Evolutionary conservation across 2,888 invertebrate genomes (phyloP), one percentile per base, ranked within the genome.

Genomic region (Brachypterus glaber): DNA sequence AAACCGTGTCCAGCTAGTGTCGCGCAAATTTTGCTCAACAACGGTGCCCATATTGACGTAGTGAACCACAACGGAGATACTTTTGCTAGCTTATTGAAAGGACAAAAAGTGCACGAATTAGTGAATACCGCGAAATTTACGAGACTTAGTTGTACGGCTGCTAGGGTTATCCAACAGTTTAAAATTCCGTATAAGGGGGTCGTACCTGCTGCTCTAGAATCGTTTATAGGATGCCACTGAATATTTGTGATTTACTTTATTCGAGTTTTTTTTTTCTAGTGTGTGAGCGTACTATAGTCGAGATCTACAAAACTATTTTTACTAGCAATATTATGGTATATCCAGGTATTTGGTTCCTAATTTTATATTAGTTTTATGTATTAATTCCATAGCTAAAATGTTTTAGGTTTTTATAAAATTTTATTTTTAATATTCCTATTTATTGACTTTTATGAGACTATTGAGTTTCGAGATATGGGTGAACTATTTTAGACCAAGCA

Each of bases 1-100:
- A 64, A 69, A 47, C 82, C 82, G 1, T 82, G 82, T 53, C 79
- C 82, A 0, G 69, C 77, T 2, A 76, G 75, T 29, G 73, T 91
- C 27, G 79, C 87, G 1, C 72, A 75, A 49, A 74, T 76, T 5
- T 69, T 96, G 4, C 72, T 95, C 1, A 69, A 78, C 3, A 74
- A 79, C 57, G 93, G 92, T 40, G 89, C 89, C 1, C 90, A 91
- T 67, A 70, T 89, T 43, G 90, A 90, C 68, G 76, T 81, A 30
- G 78, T 83, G 51, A 86, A 90, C 70, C 70, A 77, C 60, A 73
- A 76, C 47, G 82, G 83, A 18, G 77, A 81, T 45, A 85, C 87
- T 0, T 86, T 88, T 52, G 77, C 79, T 48, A 73, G 75, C 46
- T 66, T 88, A 46, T 67, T 84, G 37, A 70, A 73, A 35, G 72